Evolutionary conservation across 2,113 vertebrate genomes (phyloP), one percentile per base, ranked within the genome.

Genomic region (Ciconia stormi): DNA sequence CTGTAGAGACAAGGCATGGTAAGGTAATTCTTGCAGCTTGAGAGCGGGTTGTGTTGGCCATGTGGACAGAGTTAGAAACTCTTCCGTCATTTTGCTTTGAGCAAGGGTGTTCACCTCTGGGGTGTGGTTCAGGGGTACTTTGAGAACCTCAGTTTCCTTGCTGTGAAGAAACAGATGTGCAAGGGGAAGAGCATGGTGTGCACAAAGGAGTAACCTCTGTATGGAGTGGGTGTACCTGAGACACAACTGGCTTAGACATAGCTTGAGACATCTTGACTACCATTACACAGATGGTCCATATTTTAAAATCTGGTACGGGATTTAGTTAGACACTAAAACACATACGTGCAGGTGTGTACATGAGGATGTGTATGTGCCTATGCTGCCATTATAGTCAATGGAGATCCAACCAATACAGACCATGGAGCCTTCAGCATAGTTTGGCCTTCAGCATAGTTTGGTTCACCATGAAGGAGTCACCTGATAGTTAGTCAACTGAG

Each of bases 271-370:
- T 16, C n/a, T 63, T 63, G 44, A 20, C 16, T 76, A 4, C 50
- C 66, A 11, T 63, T 55, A 15, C n/a, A 50, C 13, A 40, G n/a
- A 21, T 34, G 13, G 30, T 23, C 49, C 13, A 0, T 42, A 17
- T 62, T 91, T 78, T 58, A 78, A 18, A 13, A 34, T 67, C 69
- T 91, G 65, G 5, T 47, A 21, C 6, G 7, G n/a, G 34, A 49
- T 67, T 91, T 47, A 58, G 14, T 14, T 62, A 30, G 56, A 38
- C 19, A 40, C 30, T 91, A 9, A 46, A 66, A 36, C 38, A 71
- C 0, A 0, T 27, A 36, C 23, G 6, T 74, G 13, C 7, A 2
- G 2, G 22, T 22, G 42, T 32, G 42, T 66, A 36, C 0, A 0
- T 40, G 73, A 56, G 29, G 9, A 42, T 44, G 38, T 38, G 38